Evolutionary conservation across 2,113 vertebrate genomes (phyloP), one percentile per base, ranked within the genome.

Genomic region (Galemys pyrenaicus): DNA sequence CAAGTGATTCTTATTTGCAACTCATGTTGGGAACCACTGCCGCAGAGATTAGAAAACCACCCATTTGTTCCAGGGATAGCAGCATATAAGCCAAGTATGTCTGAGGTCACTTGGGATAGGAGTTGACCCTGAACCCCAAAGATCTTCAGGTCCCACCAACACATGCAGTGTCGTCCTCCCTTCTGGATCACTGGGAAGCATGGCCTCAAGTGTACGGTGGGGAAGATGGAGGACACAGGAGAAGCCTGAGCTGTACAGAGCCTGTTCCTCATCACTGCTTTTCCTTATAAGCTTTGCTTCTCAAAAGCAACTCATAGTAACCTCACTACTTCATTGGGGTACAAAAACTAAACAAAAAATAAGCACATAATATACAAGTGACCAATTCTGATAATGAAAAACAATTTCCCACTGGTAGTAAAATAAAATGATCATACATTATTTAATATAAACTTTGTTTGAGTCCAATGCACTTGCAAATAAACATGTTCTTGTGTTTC

Each of bases 401-500:
- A n/a, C n/a, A n/a, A n/a, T 35, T 68, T 17, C 13, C n/a, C 51
- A 32, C 12, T 30, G 28, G 79, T 65, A 41, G 60, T 58, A 79
- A 90, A 41, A n/a, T n/a, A 71, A 94, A 85, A 37, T 41, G 58
- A 64, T 71, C 54, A 44, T 32, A 9, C 8, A 20, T 11, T 54
- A 46, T 56, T 91, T 74, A 73, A 67, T 41, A 64, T 70, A 64
- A 81, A 39, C 28, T 79, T 91, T 20, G 49, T 56, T 88, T 13
- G 60, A 46, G 92, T 60, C 58, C 5, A 60, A 26, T 65, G 56
- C 35, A 39, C 62, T 68, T 82, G 28, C 12, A 73, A 75, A 70
- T 75, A 49, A 71, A 51, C 20, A 13, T n/a, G 35, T 65, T 78
- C 64, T 91, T 51, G 17, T 94, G 6, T 84, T 91, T 95, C 60